Base-by-base conservation (phyloP, 1,140 invertebrate genomes). In the Choristoneura fumiferana region DNA sequence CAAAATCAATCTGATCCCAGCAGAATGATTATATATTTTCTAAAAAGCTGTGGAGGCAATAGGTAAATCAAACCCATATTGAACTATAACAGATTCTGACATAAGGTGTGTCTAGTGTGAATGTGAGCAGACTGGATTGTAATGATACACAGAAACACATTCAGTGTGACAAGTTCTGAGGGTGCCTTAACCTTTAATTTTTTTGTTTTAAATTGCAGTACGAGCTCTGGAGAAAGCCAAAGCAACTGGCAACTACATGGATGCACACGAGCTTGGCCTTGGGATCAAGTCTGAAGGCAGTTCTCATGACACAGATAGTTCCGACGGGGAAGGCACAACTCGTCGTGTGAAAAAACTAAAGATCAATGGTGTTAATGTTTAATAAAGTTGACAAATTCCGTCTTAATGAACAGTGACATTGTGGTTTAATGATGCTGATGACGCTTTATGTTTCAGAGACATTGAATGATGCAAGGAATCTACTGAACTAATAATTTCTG, bases 151-250 rank as follows among this genome's bases (percentile, higher is more conserved):
- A n/a, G n/a, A n/a, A n/a, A n/a, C n/a, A n/a, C n/a, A n/a, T n/a
- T n/a, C n/a, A n/a, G n/a, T n/a, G n/a, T n/a, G n/a, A n/a, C n/a
- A n/a, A n/a, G n/a, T n/a, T n/a, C n/a, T n/a, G n/a, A n/a, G n/a
- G n/a, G n/a, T 39, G n/a, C 4, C 13, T n/a, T n/a, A 12, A 39
- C 4, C 4, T 6, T 39, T 55, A 34, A 36, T 61, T 55, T 35
- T 10, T 9, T 14, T 59, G 12, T 63, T 56, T 49, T 52, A 43
- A 52, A 17, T 61, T 53, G 39, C 84, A 93, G 92, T 94, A 67
- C 88, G 92, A 61, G 90, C 92, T 8, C 78, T 94, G 69, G 93
- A 94, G 80, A 93, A 93, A 75, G 92, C 93, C 0, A 90, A 93
- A 73, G 90, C 90, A 14, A 93, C 92, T 10, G 92, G 93, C 1